Evolutionary conservation across 2,113 vertebrate species (phyloP), one percentile per base, ranked within the genome.

Genomic region (Alethe castanea): DNA sequence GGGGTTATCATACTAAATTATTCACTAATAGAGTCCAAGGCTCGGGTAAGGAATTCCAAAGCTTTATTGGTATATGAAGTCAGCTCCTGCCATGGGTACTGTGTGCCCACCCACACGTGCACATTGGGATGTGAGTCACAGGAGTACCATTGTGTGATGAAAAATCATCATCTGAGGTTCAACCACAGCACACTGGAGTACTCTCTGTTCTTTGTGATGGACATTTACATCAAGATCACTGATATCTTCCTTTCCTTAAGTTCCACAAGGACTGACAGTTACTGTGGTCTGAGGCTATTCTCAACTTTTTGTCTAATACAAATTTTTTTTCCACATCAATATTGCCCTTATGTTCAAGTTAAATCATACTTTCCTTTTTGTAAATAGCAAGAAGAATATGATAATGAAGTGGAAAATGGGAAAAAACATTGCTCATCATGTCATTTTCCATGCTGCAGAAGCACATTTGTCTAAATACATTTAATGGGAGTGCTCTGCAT

Each of bases 101-200:
- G 9, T 38, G 15, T 50, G 54, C 44, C 31, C 33, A 67, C 19
- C 15, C 20, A 47, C 33, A 12, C 0, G 0, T 14, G 4, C 12
- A 3, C 0, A 2, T 14, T 80, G 0, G 0, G 56, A 19, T 50
- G 26, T 59, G 42, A 38, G 60, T 54, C 70, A 84, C 36, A 50
- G 33, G 16, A 60, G 5, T 35, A 10, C 14, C 15, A 2, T 4
- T 64, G 29, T 29, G 20, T 47, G 24, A n/a, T 42, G 19, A 18
- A 80, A 36, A 79, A 95, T 5, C 28, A 57, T 28, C 1, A 9
- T 8, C 5, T 38, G 53, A 7, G 24, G 33, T 52, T 79, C 65
- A 74, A 36, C 4, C 11, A 18, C 19, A 60, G 31, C 26, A n/a
- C 12, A 25, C 4, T 36, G 44, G 70, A 53, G 8, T 45, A 31